Conservation (phyloP, 2,113 vertebrate species). For the Sinocyclocheilus rhinocerous region DNA sequence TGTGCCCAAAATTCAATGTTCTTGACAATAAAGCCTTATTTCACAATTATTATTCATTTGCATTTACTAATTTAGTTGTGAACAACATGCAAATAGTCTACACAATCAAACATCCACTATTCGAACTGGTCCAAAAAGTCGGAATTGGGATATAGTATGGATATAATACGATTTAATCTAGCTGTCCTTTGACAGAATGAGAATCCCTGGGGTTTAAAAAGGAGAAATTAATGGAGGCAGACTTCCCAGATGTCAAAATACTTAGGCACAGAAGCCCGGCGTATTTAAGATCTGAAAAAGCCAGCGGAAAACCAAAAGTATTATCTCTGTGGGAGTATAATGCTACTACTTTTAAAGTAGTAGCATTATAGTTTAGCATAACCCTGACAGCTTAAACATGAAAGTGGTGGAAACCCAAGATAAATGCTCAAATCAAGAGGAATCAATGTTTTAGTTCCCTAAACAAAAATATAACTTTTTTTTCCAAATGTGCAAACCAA, state of each 20-base stretch:
- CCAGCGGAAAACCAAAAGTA: not conserved
- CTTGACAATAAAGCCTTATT: not conserved
- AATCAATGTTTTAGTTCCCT: not conserved
- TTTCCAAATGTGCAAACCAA: not conserved
- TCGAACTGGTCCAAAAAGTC: not conserved
- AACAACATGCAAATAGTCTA: not conserved
- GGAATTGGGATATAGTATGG: not conserved
- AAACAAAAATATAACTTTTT: not conserved
- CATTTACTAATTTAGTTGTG: not conserved
- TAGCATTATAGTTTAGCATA: not conserved
- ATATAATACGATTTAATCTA: slow-evolving; percentile 4
- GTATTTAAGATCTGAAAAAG: not conserved
- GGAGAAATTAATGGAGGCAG: not conserved
- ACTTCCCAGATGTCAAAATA: slow-evolving; percentile 39
- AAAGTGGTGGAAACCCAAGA: not conserved
- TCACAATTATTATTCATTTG: not conserved
- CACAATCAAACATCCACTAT: not conserved
- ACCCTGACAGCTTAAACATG: not conserved
- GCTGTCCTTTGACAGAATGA: slow-evolving; percentile 15
- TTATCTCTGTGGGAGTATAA: not conserved
- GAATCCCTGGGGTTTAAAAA: slow-evolving; percentile 22
- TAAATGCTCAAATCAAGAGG: not conserved
- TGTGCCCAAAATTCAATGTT: not conserved
- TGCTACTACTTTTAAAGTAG: not conserved
- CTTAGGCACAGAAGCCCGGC: not conserved